Percentiles rank a stretch among this genome's conserved stretches.
These are phyloP conservation scores for Drosophila pegasa DNA, from an alignment of 2,888 invertebrate genomes.

Conservation along the genomic window DNA sequence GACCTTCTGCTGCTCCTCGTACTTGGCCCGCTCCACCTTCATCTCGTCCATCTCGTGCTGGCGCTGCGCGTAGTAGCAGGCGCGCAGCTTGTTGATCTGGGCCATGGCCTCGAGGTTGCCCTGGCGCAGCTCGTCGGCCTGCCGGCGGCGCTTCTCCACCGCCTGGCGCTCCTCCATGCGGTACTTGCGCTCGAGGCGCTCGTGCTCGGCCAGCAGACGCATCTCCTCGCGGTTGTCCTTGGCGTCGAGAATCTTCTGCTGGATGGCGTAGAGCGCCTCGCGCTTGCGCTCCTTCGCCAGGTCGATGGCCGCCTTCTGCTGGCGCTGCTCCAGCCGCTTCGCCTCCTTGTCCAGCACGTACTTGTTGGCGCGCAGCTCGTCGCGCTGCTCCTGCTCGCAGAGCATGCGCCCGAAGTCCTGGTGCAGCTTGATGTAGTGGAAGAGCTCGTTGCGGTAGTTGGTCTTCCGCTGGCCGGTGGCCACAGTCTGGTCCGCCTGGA, in stretches of 20 bases:
- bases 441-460: conserved; percentile 60
- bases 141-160: conserved; percentile 43
- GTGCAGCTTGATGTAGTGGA: conserved; percentile 49
- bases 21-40: conserved; percentile 27
- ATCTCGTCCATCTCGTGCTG: conserved; percentile 53
- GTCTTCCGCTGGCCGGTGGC: conserved; percentile 31
- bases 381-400: conserved; percentile 67
- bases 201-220: conserved; percentile 65
- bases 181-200: conserved; percentile 66
- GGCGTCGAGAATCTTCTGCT: conserved; percentile 68
- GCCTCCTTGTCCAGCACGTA: conserved; percentile 55
- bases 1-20: conserved; percentile 37
- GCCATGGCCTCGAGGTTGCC: conserved; percentile 54
- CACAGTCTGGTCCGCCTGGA: conserved; percentile 34
- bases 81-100: conserved; percentile 43
- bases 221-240: conserved; percentile 67
- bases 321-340: conserved; percentile 31
- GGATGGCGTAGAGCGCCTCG: conserved; percentile 48
- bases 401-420: conserved; percentile 54
- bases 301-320: conserved; percentile 42
- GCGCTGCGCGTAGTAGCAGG: conserved; percentile 58
- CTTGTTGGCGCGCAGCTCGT: conserved; percentile 61
- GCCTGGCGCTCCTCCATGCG: conserved; percentile 59
- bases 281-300: conserved; percentile 46
- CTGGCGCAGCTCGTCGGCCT: conserved; percentile 50